Percentiles rank a stretch among this genome's conserved stretches.
Conservation (phyloP, 1,140 invertebrate genomes). For the Drosophila suzukii region DNA sequence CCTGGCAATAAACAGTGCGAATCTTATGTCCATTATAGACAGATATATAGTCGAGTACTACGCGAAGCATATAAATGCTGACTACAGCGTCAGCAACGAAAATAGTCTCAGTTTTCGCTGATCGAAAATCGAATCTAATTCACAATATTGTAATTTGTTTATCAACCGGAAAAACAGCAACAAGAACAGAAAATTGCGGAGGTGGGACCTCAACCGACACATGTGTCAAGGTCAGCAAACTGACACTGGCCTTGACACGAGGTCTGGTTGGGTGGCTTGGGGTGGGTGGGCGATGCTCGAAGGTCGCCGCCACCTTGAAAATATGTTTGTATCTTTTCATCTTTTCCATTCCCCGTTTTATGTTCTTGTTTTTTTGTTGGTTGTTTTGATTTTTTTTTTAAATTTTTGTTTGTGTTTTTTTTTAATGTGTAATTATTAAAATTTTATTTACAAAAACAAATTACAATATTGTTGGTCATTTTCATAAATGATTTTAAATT, state of each 20-base stretch:
- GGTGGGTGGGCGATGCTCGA: conserved; percentile 3
- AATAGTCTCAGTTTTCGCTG: conserved; percentile 56
- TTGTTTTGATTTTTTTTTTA: conserved; percentile 31
- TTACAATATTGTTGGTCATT: conserved; percentile 75
- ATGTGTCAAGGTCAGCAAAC: conserved; percentile 59
- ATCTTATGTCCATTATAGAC: conserved; percentile 9
- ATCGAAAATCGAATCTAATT: conserved; percentile 28
- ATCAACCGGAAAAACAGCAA: conserved; percentile 28
- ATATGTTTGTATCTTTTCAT: conserved; percentile 22
- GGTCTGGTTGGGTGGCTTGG: conserved; percentile 5
- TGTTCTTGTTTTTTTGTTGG: conserved; percentile 27
- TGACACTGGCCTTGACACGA: conserved; percentile 66
- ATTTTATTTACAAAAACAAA: conserved; percentile 84
- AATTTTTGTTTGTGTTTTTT: conserved; percentile 10
- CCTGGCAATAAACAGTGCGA: conserved; percentile 30
- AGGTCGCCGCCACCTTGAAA: conserved; percentile 35
- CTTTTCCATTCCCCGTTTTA: conserved; percentile 6
- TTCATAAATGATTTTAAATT: conserved; percentile 77
- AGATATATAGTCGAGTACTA: conserved; percentile 26
- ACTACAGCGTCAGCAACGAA: conserved; percentile 64
- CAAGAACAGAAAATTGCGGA: conserved; percentile 12
- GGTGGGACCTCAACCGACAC: conserved; percentile 18
- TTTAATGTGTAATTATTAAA: conserved; percentile 73
- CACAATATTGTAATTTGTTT: conserved; percentile 80
- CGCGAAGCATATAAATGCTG: conserved; percentile 31